Conservation (phyloP, 2,888 invertebrate genomes). For the Metallyticus violacea region DNA sequence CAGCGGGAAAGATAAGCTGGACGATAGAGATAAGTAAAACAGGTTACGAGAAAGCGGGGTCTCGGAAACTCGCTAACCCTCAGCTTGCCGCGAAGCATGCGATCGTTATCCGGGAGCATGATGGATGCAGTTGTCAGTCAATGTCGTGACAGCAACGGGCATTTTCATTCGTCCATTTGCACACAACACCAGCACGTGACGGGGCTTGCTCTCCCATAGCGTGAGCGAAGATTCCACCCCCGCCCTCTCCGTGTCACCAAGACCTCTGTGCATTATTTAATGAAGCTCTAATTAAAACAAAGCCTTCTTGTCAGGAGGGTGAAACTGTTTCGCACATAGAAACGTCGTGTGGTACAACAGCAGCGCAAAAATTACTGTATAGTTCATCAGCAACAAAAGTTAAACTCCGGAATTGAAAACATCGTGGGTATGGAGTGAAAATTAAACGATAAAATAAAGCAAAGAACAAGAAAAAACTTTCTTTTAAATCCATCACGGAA, state of each 20-base stretch:
- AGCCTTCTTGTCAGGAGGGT: too few relatives aligned
- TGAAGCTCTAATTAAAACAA: neutral
- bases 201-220: neutral
- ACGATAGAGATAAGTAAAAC: neutral
- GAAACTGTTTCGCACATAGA: neutral
- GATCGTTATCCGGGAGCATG: slow-evolving; percentile 10
- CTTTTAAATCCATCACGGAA: too few relatives aligned
- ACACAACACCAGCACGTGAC: too few relatives aligned
- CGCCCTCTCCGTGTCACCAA: neutral
- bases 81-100: too few relatives aligned
- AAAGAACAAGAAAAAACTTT: too few relatives aligned
- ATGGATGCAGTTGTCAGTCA: slow-evolving; percentile 25
- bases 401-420: too few relatives aligned
- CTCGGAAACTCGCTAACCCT: neutral
- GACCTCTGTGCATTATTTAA: neutral
- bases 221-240: neutral
- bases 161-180: neutral
- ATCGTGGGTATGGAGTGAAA: too few relatives aligned
- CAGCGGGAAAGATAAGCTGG: too few relatives aligned
- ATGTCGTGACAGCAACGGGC: neutral
- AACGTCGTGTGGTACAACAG: neutral
- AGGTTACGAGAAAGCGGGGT: neutral
- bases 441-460: too few relatives aligned
- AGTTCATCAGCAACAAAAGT: too few relatives aligned
- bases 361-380: too few relatives aligned